Percentiles rank a stretch among this genome's conserved stretches.
Evolutionary conservation across 2,888 invertebrate genomes (phyloP).

Genomic region (Branchipolynoe longqiensis): DNA sequence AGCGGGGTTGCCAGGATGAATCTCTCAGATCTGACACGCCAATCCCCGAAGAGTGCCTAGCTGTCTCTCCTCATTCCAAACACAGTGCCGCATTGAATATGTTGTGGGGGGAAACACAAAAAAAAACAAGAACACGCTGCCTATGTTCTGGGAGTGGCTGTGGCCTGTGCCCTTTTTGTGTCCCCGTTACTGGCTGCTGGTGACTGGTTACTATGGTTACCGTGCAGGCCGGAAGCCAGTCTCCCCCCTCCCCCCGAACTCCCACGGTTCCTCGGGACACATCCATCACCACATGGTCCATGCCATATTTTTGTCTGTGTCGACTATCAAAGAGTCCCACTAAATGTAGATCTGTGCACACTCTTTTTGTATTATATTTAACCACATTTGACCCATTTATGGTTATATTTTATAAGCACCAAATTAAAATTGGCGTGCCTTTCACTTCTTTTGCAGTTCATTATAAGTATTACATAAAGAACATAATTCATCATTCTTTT

Average conservation of each 20-base stretch:
- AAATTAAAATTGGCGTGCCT: too few relatives aligned
- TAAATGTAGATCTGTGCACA: not conserved
- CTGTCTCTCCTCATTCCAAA: not conserved
- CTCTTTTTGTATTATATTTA: too few relatives aligned
- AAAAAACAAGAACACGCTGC: not conserved
- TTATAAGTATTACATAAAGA: too few relatives aligned
- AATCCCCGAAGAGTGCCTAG: conserved; percentile 7
- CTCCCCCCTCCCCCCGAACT: not conserved
- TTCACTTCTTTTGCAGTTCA: too few relatives aligned
- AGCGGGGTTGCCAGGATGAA: too few relatives aligned
- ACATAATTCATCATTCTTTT: too few relatives aligned
- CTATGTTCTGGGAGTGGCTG: not conserved
- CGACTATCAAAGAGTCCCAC: not conserved
- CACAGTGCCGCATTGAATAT: not conserved
- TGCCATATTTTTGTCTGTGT: not conserved
- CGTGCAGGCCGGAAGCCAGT: too few relatives aligned
- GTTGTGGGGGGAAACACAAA: not conserved
- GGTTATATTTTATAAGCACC: too few relatives aligned
- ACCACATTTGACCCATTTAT: too few relatives aligned
- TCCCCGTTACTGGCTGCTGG: not conserved
- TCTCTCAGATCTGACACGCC: not conserved
- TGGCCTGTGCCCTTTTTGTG: not conserved
- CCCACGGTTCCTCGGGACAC: not conserved
- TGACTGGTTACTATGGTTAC: conserved; percentile 22
- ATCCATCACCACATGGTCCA: not conserved